These are phyloP conservation scores for Columba guinea DNA, from an alignment of 2,797 vertebrate genomes.

Conservation along the genomic window DNA sequence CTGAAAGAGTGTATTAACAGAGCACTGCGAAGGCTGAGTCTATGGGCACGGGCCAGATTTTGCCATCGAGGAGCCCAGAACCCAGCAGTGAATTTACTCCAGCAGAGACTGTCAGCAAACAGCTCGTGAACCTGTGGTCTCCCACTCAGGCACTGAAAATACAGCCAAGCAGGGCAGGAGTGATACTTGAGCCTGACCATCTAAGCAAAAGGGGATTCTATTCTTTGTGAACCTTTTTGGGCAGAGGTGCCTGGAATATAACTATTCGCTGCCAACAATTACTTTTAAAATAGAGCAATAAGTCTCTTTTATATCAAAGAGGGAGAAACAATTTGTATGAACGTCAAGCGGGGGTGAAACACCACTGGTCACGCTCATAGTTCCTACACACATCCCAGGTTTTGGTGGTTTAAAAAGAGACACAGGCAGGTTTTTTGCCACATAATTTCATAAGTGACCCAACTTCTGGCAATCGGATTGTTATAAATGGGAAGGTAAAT, in stretches of 20 bases:
- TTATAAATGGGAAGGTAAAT: neutral
- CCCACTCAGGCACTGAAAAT: neutral
- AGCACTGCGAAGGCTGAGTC: neutral
- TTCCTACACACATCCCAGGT: neutral
- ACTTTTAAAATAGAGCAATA: neutral
- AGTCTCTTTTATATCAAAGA: neutral
- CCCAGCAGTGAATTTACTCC: neutral
- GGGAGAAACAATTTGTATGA: neutral
- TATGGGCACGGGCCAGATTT: neutral
- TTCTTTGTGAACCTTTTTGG: neutral
- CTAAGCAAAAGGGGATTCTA: neutral
- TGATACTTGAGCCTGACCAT: accelerated
- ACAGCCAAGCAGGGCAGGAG: neutral
- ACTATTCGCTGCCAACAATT: neutral
- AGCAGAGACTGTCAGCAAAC: neutral
- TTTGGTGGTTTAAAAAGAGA: neutral
- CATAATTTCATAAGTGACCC: neutral
- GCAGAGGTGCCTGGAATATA: neutral
- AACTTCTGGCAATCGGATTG: neutral
- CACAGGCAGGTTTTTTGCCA: neutral
- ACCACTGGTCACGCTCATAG: neutral
- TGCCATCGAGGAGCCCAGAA: neutral
- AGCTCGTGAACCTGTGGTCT: neutral
- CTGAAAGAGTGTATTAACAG: neutral
- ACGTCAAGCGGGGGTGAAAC: neutral